Evolutionary conservation across 2,888 invertebrate species (phyloP), one percentile per base, ranked within the genome.

Genomic region (Parnassius mnemosyne): DNA sequence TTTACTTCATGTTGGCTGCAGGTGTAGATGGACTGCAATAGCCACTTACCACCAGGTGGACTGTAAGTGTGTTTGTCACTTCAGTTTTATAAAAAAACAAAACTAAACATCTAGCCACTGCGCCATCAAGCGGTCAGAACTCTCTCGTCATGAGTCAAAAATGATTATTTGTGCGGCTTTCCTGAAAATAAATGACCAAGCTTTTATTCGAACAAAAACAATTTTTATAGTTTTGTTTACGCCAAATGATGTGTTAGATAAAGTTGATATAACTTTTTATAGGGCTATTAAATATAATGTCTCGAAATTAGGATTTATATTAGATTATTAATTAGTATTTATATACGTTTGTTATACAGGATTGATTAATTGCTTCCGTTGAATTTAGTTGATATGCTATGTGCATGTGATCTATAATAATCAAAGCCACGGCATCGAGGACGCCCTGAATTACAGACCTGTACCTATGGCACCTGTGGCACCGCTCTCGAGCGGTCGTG

Each of bases 371-470:
- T 25, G 13, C 47, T 49, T n/a, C 44, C 56, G 49, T 47, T 53
- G 47, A 43, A 56, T 55, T 57, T 49, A 20, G n/a, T 43, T 53
- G 63, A 56, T 60, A 60, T 60, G 56, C 57, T 56, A 56, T 53
- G 63, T 53, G 52, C 43, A 56, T 56, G 63, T 57, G 60, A 60
- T 63, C 60, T 34, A 56, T 63, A 58, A 60, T 63, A 58, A 60
- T 63, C 60, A 63, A 63, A 60, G 63, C 47, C 25, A 25, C 51
- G 16, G 47, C 43, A 47, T 47, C 52, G 53, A 60, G 60, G 60
- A 56, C 53, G 56, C 43, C 56, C 63, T 50, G 63, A 60, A 63
- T 63, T 57, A 63, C 60, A 56, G n/a, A n/a, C n/a, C n/a, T n/a
- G n/a, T n/a, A n/a, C n/a, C n/a, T n/a, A n/a, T n/a, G n/a, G n/a